Base-by-base conservation (phyloP, 2,888 invertebrate species). In the Drosophila leonis region DNA sequence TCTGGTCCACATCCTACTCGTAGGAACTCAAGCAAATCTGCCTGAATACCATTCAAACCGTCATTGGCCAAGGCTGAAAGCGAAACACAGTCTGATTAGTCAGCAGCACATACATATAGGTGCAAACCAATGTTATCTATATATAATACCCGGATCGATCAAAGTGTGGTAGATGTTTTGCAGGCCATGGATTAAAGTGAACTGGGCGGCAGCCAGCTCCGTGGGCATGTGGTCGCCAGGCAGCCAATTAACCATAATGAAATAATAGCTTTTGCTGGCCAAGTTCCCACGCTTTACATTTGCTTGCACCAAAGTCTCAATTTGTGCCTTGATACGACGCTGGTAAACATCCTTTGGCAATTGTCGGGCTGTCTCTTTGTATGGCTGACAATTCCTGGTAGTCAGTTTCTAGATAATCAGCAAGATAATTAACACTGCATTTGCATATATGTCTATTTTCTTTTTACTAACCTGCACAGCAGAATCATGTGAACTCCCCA, bases 91-190 rank as follows among this genome's bases (percentile, higher is more conserved):
- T 20, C 5, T 15, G 12, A 3, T 54, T 56, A 54, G 27, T 7
- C 10, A 44, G 13, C 7, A n/a, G 4, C 10, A 31, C 5, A 7
- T 12, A 4, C 27, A 20, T 13, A n/a, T n/a, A n/a, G n/a, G 7
- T 10, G 29, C 2, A 27, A n/a, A 2, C 10, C 0, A 12, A 18
- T 49, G 12, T 31, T 29, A 1, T n/a, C 39, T 13, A 1, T 67
- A 78, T n/a, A n/a, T n/a, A n/a, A n/a, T n/a, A n/a, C n/a, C 79
- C 79, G 15, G 73, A 69, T 79, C 65, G 27, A 76, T 64, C 0
- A 59, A 41, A 3, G 70, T 65, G 29, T 78, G 70, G 27, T 62
- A 69, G 10, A 66, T 41, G 9, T 49, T 35, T 0, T 52, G 44
- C 9, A 78, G 15, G 3, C 79, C 76, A 9, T 55, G 15, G 2